Base-by-base conservation (phyloP, 2,113 vertebrate species). In the Pygoscelis adeliae region DNA sequence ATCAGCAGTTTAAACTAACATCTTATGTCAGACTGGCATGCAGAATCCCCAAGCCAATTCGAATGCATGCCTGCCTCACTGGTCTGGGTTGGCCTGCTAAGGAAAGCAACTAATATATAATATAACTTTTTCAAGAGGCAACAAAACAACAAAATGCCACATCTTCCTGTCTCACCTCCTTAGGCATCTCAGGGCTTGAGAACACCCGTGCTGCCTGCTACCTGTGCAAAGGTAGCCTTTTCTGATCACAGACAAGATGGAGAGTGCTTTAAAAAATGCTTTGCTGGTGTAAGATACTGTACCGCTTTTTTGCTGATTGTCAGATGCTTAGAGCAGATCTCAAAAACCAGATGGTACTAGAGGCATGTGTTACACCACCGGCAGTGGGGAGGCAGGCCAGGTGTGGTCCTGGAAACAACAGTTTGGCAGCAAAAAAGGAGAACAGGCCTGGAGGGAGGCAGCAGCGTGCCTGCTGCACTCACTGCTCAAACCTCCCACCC, bases 1-100 rank as follows among this genome's bases (percentile, higher is more conserved):
- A 87, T 61, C 67, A 90, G 70, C 84, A 85, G 46, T 49, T 91
- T 86, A 71, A 90, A 61, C 49, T 74, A 88, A 87, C 47, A 47
- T 29, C 69, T 52, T 42, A 27, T 0, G 0, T 63, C 62, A 88
- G 21, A 20, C 15, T 42, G 67, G 44, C 49, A 85, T 10, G 52
- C 52, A 88, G 67, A 95, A 92, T 80, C 19, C 74, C 17, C 49
- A 49, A 14, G 30, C 36, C 74, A 62, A 50, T 90, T 62, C 0
- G 0, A 76, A 72, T 13, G 19, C 25, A 23, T 9, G 13, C 34
- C 12, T 66, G 42, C 38, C 36, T 88, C 56, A 44, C 15, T 76
- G 32, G 14, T 56, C 36, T 65, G 49, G 19, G 36, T n/a, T 69
- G 44, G 56, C n/a, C 49, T 61, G 44, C 66, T 77, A 42, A 19